Percentiles rank a stretch among this genome's conserved stretches.
Conservation (phyloP, 2,797 vertebrate genomes). For the Poliocrania exsul region DNA sequence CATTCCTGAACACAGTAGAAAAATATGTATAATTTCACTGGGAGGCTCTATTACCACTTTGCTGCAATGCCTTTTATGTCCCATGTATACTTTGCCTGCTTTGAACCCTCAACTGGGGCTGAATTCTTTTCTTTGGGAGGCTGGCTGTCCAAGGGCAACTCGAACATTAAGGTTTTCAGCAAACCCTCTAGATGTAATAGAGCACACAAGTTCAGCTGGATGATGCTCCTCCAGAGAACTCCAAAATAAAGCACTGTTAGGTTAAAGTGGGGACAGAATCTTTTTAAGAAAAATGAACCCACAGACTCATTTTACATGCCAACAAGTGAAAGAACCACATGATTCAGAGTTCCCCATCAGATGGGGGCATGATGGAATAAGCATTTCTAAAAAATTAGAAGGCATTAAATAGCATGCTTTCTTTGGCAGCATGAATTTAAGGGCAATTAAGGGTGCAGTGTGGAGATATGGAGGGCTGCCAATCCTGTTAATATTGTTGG, state of each 20-base stretch:
- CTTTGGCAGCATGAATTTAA: background rate
- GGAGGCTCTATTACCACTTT: background rate
- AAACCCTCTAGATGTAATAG: background rate
- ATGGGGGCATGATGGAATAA: background rate
- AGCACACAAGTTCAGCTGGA: background rate
- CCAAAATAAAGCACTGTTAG: background rate
- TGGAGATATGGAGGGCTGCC: background rate
- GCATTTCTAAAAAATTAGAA: background rate
- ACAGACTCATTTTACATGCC: background rate
- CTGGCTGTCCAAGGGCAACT: background rate
- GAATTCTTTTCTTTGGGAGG: background rate
- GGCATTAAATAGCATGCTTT: background rate
- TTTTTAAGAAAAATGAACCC: background rate
- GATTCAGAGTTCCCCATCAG: background rate
- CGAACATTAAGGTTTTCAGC: background rate
- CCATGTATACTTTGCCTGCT: background rate
- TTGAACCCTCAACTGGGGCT: background rate
- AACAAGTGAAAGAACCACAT: background rate
- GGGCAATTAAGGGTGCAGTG: background rate
- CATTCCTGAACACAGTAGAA: background rate
- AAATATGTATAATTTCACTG: background rate
- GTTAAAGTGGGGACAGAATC: background rate
- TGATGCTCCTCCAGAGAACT: background rate
- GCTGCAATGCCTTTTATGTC: accelerated
- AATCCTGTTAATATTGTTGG: background rate